A percentile compares a stretch with the other conserved stretches of the same genome.
Evolutionary conservation across 2,113 vertebrate genomes (phyloP).

Genomic region (Orientallactaga bullata): DNA sequence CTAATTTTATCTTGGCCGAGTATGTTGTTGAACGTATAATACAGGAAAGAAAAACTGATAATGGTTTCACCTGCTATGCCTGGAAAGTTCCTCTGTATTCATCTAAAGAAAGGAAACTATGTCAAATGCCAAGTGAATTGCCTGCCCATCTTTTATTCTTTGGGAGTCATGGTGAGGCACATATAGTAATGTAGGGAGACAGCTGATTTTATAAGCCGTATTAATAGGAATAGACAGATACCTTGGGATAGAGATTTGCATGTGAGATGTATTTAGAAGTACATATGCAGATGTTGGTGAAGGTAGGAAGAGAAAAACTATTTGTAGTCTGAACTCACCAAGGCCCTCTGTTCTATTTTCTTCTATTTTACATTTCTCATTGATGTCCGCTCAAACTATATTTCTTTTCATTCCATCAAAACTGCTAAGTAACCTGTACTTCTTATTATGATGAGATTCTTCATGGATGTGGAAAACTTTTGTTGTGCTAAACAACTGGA

Average conservation of each 20-base stretch:
- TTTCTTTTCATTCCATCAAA: not conserved
- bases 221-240: constrained; percentile 31
- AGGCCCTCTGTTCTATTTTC: not conserved
- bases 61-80: constrained; percentile 1
- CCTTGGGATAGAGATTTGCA: not conserved
- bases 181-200: not conserved
- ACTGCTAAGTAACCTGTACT: not conserved
- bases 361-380: not conserved
- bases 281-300: not conserved
- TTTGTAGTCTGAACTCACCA: not conserved
- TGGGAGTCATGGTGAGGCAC: not conserved
- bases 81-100: constrained; percentile 30
- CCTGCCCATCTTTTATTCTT: not conserved
- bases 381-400: not conserved
- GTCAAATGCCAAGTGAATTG: constrained; percentile 31
- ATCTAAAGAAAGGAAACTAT: constrained; percentile 2
- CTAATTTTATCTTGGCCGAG: constrained; percentile 40
- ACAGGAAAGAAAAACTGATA: constrained; percentile 21
- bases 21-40: not conserved
- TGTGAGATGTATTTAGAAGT: not conserved
- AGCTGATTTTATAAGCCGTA: not conserved
- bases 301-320: not conserved
- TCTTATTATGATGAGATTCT: not conserved
- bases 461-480: not conserved
- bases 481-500: not conserved